Percentiles rank a stretch among this genome's conserved stretches.
phyloP scores from a whole-genome alignment of 1,140 invertebrate genomes.

The Octopus bimaculoides region DNA sequence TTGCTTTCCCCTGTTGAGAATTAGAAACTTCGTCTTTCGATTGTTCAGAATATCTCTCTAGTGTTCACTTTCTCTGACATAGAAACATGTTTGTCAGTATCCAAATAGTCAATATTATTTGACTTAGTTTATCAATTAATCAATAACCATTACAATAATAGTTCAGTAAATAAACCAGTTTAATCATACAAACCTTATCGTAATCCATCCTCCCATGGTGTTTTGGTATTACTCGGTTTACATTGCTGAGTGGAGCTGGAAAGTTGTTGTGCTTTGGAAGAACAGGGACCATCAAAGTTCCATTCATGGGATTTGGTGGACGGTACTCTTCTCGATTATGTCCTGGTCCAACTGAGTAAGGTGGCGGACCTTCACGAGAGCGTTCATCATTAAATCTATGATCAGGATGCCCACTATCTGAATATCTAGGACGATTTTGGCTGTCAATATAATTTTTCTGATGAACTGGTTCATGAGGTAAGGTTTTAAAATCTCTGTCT shows the following conservation, averaged over 20 bases:
- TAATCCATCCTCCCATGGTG: slow-evolving; percentile 8
- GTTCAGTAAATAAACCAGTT: neutral
- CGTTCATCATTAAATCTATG: neutral
- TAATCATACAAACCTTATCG: neutral
- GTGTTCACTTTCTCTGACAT: no score
- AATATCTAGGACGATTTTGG: neutral
- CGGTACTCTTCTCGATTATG: neutral
- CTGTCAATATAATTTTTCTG: neutral
- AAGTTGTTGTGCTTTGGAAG: slow-evolving; percentile 12
- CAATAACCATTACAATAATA: no score
- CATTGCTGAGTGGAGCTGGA: neutral
- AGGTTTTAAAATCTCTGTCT: slow-evolving; percentile 10
- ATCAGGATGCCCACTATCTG: neutral
- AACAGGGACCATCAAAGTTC: neutral
- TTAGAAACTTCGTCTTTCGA: no score
- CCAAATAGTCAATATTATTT: no score
- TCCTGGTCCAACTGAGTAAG: neutral
- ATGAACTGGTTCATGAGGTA: neutral
- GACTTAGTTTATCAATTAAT: no score
- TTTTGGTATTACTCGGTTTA: neutral
- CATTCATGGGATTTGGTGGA: neutral
- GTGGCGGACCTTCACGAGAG: neutral
- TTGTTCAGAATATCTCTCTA: no score
- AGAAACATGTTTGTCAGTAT: no score
- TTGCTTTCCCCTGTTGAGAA: no score